These are phyloP conservation scores for Hyphantria cunea DNA, from an alignment of 1,140 invertebrate species.

Conservation along the genomic window DNA sequence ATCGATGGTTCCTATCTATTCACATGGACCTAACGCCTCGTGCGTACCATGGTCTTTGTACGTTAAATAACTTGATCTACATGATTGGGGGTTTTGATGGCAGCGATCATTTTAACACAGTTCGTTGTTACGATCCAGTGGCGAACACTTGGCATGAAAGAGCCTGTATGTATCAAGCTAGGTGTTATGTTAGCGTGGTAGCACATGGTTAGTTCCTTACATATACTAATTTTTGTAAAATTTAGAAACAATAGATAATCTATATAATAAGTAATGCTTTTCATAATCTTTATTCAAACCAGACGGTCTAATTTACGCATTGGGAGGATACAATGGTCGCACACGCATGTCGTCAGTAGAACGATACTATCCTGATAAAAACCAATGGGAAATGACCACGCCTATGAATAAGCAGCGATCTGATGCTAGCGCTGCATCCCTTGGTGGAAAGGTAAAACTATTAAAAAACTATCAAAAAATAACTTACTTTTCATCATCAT, in stretches of 20 bases:
- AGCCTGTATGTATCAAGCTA: conserved; percentile 88
- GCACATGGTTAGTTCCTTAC: conserved; percentile 78
- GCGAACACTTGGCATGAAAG: conserved; percentile 85
- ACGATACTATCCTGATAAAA: conserved; percentile 82
- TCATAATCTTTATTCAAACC: background rate
- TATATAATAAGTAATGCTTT: no score
- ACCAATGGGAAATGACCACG: conserved; percentile 88
- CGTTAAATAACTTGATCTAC: conserved; percentile 86
- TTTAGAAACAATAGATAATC: no score
- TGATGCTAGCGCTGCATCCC: conserved; percentile 84
- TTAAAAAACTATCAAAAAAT: no score
- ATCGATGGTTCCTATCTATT: conserved; percentile 85
- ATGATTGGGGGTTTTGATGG: conserved; percentile 90
- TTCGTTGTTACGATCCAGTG: conserved; percentile 85
- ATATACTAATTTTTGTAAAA: no score
- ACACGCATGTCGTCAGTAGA: conserved; percentile 85
- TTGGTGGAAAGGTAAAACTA: conserved; percentile 74
- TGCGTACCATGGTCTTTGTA: conserved; percentile 89
- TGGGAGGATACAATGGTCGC: conserved; percentile 90
- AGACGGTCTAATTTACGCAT: conserved; percentile 86
- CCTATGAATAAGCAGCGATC: conserved; percentile 87
- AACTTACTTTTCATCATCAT: no score
- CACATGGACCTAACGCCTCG: conserved; percentile 84
- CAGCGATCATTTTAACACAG: conserved; percentile 87
- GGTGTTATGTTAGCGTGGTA: conserved; percentile 90